These are phyloP conservation scores for Nycticorax nycticorax DNA, from an alignment of 2,113 vertebrate species.

Conservation along the genomic window DNA sequence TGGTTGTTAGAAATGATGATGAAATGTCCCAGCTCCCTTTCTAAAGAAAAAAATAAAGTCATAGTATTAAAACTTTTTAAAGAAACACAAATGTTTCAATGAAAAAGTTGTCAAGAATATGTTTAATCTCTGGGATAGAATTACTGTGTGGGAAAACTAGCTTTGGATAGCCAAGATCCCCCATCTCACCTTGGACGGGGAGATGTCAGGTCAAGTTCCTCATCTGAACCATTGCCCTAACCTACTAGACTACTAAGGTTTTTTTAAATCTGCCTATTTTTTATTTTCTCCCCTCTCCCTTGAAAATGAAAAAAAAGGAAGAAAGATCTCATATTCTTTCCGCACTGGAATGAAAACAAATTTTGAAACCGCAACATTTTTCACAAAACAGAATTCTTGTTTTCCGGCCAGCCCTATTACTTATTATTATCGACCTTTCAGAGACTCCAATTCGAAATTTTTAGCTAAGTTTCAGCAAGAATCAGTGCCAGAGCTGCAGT, in stretches of 20 bases:
- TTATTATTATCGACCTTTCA: conserved; percentile 59
- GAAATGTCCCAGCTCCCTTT: not conserved
- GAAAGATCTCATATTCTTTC: conserved; percentile 41
- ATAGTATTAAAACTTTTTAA: not conserved
- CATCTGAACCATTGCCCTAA: not conserved
- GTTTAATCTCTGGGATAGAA: not conserved
- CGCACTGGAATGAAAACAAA: conserved; percentile 58
- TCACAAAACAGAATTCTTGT: conserved; percentile 63
- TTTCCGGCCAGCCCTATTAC: conserved; percentile 47
- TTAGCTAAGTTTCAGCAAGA: conserved; percentile 7
- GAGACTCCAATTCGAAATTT: conserved; percentile 43
- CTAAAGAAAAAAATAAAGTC: not conserved
- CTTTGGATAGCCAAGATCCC: not conserved
- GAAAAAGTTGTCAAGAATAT: not conserved
- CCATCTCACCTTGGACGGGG: not conserved
- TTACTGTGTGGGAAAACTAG: not conserved
- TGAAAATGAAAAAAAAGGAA: not conserved
- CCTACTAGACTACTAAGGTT: not conserved
- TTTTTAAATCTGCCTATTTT: not conserved
- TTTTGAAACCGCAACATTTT: conserved; percentile 53
- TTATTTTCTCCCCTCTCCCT: not conserved
- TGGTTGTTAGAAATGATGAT: not conserved
- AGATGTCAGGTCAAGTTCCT: not conserved
- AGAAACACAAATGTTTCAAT: not conserved
- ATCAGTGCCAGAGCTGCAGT: conserved; percentile 25